Evolutionary conservation across 2,888 invertebrate genomes (phyloP), one percentile per base, ranked within the genome.

Genomic region (Pherbina coryleti): DNA sequence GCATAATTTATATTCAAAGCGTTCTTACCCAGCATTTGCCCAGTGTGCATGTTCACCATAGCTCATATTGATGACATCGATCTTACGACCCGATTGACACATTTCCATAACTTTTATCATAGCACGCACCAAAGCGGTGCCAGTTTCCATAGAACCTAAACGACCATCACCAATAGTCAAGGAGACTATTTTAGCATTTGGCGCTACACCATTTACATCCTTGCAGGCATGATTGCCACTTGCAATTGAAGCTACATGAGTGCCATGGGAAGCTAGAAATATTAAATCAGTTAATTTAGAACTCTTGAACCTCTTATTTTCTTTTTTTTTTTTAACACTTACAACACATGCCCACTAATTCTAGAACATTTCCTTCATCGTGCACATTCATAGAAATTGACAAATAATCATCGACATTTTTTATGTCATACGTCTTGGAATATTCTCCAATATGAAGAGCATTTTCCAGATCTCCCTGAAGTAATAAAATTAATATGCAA

Each of bases 21-120:
- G 44, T n/a, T 17, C 92, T 91, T 91, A 96, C 96, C 98, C 98
- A 8, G 94, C 91, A 89, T 96, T 95, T 3, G 96, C 93, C 95
- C 97, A 97, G 89, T 97, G 95, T 0, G 97, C 93, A 84, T 96
- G 96, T 90, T 99, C 99, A 0, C 99, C 99, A 85, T 98, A 99
- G 86, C 98, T 98, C 96, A 98, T 98, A 89, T 99, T 99, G 82
- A 99, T 96, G 0, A 99, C 94, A 87, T 99, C 96, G 72, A 97
- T 91, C 84, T 92, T 92, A 84, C 90, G 91, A 0, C 89, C 90
- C 1, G 85, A 90, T 83, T 92, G 91, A 66, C 92, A 91, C 22
- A 94, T 87, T 85, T 94, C 93, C 95, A 96, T 96, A 53, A 97
- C 92, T 89, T 94, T 94, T 83, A 96, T 94, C 91, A 98, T 98